Base-by-base conservation (phyloP, 2,888 invertebrate species). In the Tipula confusa region DNA sequence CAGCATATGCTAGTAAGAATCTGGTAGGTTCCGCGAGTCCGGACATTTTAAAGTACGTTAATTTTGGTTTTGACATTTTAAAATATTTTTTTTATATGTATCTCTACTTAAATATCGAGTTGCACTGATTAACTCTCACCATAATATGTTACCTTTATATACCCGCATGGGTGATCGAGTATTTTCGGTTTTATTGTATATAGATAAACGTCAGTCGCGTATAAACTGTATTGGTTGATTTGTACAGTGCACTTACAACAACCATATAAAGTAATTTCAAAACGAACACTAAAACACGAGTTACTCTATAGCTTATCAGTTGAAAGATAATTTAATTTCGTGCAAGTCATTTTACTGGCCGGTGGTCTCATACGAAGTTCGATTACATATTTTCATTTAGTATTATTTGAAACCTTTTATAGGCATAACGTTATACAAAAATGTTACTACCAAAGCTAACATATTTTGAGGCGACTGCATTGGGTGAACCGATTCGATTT, bases 401-500 rank as follows among this genome's bases (percentile, higher is more conserved):
- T 36, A 36, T 36, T 11, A 36, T 11, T 36, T 36, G 36, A 6
- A 36, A 36, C 11, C n/a, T 36, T 6, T 36, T 36, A 31, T 31
- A 31, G 6, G 6, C 6, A 31, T 4, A 38, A 3, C n/a, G 15
- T 15, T 1, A 15, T 15, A 7, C 4, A 79, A 28, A n/a, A 79
- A 79, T 79, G 79, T 24, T 29, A n/a, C 2, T n/a, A 28, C 29
- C 11, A 2, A 79, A 79, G 5, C 29, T 79, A 9, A 79, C 79
- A 28, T 93, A 93, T 86, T 93, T 93, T 87, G 90, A 92, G 86
- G 90, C 92, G 24, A 92, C 91, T 87, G 93, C 92, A 18, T 88
- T 93, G 81, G 93, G 90, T 33, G 93, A 93, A 87, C 92, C 93
- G 48, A 91, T 93, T 86, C 90, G 93, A 85, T 92, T 92, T 85